A percentile compares a stretch with the other conserved stretches of the same genome.
phyloP scores from a whole-genome alignment of 2,797 vertebrate species.

The Neostethus bicornis region DNA sequence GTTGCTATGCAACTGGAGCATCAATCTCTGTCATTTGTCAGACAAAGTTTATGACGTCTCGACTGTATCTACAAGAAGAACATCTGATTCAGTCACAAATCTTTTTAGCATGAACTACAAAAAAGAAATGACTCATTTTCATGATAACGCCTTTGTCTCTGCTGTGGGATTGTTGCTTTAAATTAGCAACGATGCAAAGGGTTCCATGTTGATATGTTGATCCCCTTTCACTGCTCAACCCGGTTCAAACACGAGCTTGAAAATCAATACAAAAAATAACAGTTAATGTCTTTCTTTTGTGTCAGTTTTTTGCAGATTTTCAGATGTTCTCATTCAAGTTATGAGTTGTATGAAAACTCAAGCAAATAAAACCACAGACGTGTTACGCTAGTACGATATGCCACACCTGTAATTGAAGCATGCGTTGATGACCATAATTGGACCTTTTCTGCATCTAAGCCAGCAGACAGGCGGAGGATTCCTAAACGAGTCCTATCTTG shows the following conservation, averaged over 20 bases:
- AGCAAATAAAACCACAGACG: too few relatives aligned
- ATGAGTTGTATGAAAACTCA: not conserved
- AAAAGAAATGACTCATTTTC: not conserved
- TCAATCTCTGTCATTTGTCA: constrained; percentile 32
- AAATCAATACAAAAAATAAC: too few relatives aligned
- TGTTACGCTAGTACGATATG: too few relatives aligned
- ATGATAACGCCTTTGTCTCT: not conserved
- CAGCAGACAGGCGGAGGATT: not conserved
- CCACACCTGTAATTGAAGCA: not conserved
- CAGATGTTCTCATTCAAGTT: not conserved
- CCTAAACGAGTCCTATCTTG: too few relatives aligned
- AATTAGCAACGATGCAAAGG: not conserved
- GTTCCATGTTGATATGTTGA: not conserved
- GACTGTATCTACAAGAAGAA: not conserved
- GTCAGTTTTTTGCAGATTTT: not conserved
- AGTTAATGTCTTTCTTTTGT: not conserved
- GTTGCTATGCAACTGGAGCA: constrained; percentile 57
- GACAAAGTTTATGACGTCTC: constrained; percentile 1
- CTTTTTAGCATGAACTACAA: not conserved
- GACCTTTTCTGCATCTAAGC: constrained; percentile 3
- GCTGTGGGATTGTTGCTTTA: not conserved
- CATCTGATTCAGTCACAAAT: not conserved
- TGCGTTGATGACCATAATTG: not conserved
- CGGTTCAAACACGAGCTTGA: too few relatives aligned
- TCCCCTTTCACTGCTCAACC: too few relatives aligned